phyloP scores from a whole-genome alignment of 2,888 invertebrate species.

The Prionchulus punctatus region DNA sequence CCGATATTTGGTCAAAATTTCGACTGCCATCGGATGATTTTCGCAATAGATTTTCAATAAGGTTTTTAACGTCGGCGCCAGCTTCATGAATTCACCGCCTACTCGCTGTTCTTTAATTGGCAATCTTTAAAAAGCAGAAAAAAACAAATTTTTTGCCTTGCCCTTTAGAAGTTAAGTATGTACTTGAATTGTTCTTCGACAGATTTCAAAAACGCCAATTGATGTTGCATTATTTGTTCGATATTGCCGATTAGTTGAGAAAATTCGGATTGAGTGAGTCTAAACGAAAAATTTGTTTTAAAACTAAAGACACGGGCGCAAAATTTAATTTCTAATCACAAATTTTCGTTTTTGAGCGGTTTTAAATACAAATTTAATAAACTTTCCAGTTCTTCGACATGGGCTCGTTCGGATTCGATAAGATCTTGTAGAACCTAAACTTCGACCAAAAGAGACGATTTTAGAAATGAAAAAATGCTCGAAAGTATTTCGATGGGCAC shows the following conservation, averaged over 20 bases:
- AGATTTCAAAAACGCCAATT: slow-evolving; percentile 58
- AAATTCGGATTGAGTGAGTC: slow-evolving; percentile 67
- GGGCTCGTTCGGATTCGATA: slow-evolving; percentile 75
- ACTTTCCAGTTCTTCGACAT: slow-evolving; percentile 72
- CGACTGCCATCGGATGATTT: slow-evolving; percentile 82
- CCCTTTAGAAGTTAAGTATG: neutral
- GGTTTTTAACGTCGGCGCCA: slow-evolving; percentile 45
- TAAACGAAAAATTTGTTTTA: slow-evolving; percentile 35
- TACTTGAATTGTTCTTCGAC: slow-evolving; percentile 58
- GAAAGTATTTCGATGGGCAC: too few species aligned
- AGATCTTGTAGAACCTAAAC: slow-evolving; percentile 59
- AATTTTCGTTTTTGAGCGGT: slow-evolving; percentile 44
- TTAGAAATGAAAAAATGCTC: slow-evolving; percentile 16
- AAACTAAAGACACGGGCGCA: neutral
- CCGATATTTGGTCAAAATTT: slow-evolving; percentile 80
- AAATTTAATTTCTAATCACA: slow-evolving; percentile 5
- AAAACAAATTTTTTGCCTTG: neutral
- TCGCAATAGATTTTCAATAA: slow-evolving; percentile 76
- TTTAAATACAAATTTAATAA: slow-evolving; percentile 65
- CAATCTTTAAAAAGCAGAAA: too few species aligned
- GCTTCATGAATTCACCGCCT: slow-evolving; percentile 73
- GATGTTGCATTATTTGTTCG: slow-evolving; percentile 64
- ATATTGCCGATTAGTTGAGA: slow-evolving; percentile 71
- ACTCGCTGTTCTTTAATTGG: slow-evolving; percentile 54
- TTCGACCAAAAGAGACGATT: slow-evolving; percentile 32